Evolutionary conservation across 2,888 invertebrate genomes (phyloP).

Genomic region (Habrosyne pyritoides): DNA sequence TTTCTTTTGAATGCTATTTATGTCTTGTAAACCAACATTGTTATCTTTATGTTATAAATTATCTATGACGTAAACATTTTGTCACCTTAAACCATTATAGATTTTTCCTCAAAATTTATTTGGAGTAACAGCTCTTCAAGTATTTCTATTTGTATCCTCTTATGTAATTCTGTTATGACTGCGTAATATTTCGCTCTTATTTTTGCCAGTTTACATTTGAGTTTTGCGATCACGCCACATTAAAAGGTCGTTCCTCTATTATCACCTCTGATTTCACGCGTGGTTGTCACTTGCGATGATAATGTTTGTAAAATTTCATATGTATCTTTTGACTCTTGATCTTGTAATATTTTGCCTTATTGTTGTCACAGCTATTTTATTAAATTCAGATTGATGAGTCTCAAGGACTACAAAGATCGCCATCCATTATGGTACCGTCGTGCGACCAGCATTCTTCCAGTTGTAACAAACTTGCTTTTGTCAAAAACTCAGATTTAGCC

Average conservation of each 20-base stretch:
- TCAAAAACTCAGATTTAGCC: not conserved
- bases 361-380: not conserved
- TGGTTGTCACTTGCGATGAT: not conserved
- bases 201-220: constrained; percentile 7
- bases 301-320: not conserved
- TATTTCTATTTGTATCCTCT: not conserved
- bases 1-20: not conserved
- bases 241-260: constrained; percentile 4
- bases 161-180: constrained; percentile 7
- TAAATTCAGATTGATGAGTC: not conserved
- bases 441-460: not conserved
- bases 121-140: not conserved
- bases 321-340: constrained; percentile 1
- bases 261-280: constrained; percentile 5
- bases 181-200: constrained; percentile 2
- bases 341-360: not conserved
- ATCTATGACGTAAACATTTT: not conserved
- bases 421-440: no score
- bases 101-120: not conserved
- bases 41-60: not conserved
- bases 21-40: not conserved
- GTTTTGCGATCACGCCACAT: constrained; percentile 22
- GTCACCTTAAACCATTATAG: not conserved
- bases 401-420: not conserved
- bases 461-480: not conserved